phyloP scores from a whole-genome alignment of 2,797 vertebrate species.

The Tapera naevia region DNA sequence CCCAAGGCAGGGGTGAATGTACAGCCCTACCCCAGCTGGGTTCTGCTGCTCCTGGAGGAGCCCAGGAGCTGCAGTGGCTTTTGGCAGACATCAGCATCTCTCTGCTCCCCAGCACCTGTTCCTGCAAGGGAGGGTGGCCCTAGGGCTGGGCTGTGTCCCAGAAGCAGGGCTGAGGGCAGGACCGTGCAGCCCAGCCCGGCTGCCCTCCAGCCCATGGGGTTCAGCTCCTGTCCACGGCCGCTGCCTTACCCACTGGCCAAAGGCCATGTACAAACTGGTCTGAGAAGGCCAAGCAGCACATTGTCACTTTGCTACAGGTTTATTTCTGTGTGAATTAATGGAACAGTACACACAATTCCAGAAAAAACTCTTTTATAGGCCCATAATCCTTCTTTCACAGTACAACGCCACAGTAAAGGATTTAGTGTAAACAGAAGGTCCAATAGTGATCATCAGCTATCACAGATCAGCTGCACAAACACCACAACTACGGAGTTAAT shows the following conservation, averaged over 20 bases:
- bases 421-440: conserved; percentile 63
- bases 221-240: background rate
- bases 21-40: background rate
- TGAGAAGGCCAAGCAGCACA: background rate
- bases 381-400: conserved; percentile 61
- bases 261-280: background rate
- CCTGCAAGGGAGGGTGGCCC: background rate
- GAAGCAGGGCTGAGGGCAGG: background rate
- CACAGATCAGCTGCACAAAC: conserved; percentile 66
- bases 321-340: conserved; percentile 44
- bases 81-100: background rate
- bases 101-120: background rate
- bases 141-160: background rate
- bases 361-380: conserved; percentile 33
- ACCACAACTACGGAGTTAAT: conserved; percentile 43
- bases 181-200: background rate
- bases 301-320: conserved; percentile 20
- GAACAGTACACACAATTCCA: conserved; percentile 36
- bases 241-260: background rate
- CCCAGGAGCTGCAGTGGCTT: background rate
- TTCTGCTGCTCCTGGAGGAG: background rate
- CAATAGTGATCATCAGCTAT: conserved; percentile 65
- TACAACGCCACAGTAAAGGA: conserved; percentile 63
- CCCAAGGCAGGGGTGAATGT: background rate
- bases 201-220: background rate